Evolutionary conservation across 37 sponge, comb jelly and placozoan species (phyloP), one percentile per base, ranked within the genome.

Genomic region (Halichondria panicea): DNA sequence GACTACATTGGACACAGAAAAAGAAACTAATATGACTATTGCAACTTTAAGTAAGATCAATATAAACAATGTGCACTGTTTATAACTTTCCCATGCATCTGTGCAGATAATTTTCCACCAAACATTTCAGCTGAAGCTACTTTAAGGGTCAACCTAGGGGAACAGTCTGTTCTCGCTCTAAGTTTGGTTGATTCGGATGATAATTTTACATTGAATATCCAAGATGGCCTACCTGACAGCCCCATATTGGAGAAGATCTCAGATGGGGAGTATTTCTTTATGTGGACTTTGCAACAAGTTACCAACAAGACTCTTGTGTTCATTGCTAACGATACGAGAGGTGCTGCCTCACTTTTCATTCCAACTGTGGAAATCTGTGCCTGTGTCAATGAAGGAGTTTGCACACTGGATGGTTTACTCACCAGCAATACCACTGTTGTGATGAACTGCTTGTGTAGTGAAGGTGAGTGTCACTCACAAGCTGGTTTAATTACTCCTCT

Each of bases 91-190:
- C 9, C 50, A 48, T 13, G 13, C 50, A 18, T 18, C 60, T 41
- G 33, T 55, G 30, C 32, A 85, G 86, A 25, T 13, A 85, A 71
- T 43, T 78, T 78, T 43, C 86, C 86, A 28, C 86, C 86, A 57
- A 72, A 34, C 39, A 78, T 85, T 7, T 37, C 55, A 45, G 86
- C 68, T 50, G 43, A 38, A 38, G 68, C 30, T 0, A 60, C 35
- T 9, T 71, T 73, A 52, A 24, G 30, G 18, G 79, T 78, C 37
- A 76, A 63, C 21, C 2, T 57, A 36, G 57, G 79, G 12, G 59
- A 41, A 31, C 33, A 32, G 0, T 60, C 64, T 24, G 46, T 55
- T 19, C 73, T 52, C 68, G 66, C 32, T 21, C 80, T 85, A 55
- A 61, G 44, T 18, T 79, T 78, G 3, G 61, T 1, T 42, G 73